Evolutionary conservation across 2,888 invertebrate genomes (phyloP), one percentile per base, ranked within the genome.

Genomic region (Nemurella pictetii): DNA sequence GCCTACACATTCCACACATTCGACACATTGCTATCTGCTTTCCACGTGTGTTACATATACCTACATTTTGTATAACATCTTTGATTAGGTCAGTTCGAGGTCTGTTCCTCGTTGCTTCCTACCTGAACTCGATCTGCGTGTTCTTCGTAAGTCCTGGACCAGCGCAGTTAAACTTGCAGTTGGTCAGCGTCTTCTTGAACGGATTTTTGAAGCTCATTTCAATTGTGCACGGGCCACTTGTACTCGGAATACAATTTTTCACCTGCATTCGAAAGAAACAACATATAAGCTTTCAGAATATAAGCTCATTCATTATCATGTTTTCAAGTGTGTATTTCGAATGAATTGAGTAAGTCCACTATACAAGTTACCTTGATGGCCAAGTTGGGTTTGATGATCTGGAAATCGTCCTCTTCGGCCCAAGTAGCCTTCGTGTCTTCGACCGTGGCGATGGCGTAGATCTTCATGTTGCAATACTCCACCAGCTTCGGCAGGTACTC

Each of bases 391-490:
- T 95, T 95, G 35, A 94, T 90, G 5, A 96, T 92, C 89, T 95
- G 94, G 91, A 96, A 96, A 90, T 96, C 95, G 88, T 96, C 96
- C 88, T 96, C 95, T 87, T 94, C 95, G 0, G 95, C 94, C 95
- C 96, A 96, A 0, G 95, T 94, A 90, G 96, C 96, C 84, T 94
- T 94, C 25, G 96, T 96, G 90, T 96, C 96, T 84, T 93, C 92
- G 0, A 96, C 96, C n/a, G 94, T 94, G 26, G 95, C 95, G 89
- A 95, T 94, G 2, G 94, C 95, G 29, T 94, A 94, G 86, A 96
- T 92, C 91, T 96, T 96, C 93, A 96, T 93, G 89, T 94, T 94
- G 88, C 94, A 94, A 89, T 96, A 95, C 89, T 96, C 96, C 9
- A 96, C 95, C 87, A 96, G 90, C 89, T 95, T 95, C n/a, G 94